Evolutionary conservation across 2,888 invertebrate species (phyloP).

Genomic region (Cacoxenus indagator): DNA sequence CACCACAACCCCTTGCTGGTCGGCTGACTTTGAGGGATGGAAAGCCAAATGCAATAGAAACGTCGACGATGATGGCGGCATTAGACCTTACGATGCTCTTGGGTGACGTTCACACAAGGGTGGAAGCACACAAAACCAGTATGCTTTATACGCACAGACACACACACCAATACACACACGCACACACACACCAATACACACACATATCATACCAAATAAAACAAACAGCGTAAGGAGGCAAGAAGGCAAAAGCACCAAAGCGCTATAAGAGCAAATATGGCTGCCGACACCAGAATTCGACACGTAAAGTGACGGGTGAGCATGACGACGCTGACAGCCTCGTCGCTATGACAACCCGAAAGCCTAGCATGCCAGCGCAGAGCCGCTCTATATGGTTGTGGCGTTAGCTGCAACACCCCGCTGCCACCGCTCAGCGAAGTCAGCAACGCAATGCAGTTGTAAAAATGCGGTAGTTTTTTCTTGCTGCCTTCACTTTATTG

Average conservation of each 20-base stretch:
- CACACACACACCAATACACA: slow-evolving; percentile 23
- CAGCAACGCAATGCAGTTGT: too few species aligned
- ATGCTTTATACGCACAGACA: neutral
- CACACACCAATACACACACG: slow-evolving; percentile 18
- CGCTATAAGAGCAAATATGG: slow-evolving; percentile 70
- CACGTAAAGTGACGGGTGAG: slow-evolving; percentile 68
- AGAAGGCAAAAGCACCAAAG: slow-evolving; percentile 55
- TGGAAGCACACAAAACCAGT: too few species aligned
- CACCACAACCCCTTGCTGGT: too few species aligned
- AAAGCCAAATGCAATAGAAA: neutral
- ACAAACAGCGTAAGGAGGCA: neutral
- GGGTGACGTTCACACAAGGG: too few species aligned
- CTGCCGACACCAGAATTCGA: slow-evolving; percentile 71
- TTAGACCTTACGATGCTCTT: too few species aligned
- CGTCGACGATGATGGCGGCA: too few species aligned
- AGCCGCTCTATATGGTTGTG: too few species aligned
- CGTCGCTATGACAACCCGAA: neutral
- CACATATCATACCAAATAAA: slow-evolving; percentile 2
- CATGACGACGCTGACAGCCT: neutral
- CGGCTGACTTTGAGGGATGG: too few species aligned
- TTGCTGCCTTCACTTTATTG: neutral
- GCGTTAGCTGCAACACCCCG: too few species aligned
- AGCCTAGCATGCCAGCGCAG: neutral
- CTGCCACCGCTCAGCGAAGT: too few species aligned
- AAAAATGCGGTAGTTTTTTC: too few species aligned